Conservation (phyloP, 1,140 invertebrate genomes). For the Drosophila burlai region DNA sequence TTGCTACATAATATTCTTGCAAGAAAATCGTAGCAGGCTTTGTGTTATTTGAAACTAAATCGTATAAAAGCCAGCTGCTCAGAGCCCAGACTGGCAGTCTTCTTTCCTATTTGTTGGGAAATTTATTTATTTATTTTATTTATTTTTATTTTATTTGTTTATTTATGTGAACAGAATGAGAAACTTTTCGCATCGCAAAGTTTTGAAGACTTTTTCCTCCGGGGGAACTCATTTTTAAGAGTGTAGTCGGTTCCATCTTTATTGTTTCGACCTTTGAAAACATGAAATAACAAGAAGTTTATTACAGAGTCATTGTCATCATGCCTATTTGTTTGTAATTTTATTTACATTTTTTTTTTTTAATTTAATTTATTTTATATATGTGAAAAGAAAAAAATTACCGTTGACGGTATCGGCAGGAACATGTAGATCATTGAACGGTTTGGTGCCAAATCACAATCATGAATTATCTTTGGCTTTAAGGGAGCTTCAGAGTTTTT, state of each 20-base stretch:
- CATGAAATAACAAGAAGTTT: too few species aligned
- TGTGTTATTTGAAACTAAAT: neutral
- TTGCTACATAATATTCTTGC: neutral
- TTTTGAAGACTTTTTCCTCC: too few species aligned
- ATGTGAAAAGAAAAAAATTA: neutral
- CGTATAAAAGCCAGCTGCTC: neutral
- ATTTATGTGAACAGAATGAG: too few species aligned
- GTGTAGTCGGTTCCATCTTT: too few species aligned
- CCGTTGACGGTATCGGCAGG: neutral
- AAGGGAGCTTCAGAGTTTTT: too few species aligned
- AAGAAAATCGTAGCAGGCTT: neutral
- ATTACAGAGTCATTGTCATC: too few species aligned
- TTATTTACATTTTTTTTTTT: neutral
- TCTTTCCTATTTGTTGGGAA: too few species aligned
- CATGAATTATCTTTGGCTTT: too few species aligned
- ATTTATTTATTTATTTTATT: neutral
- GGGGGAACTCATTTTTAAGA: too few species aligned
- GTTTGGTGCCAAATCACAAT: too few species aligned
- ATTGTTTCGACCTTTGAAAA: too few species aligned
- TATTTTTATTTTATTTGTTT: neutral
- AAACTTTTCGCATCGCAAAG: too few species aligned
- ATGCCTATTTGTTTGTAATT: neutral
- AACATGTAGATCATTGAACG: slow-evolving; percentile 1
- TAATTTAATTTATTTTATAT: neutral
- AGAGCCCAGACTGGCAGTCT: neutral